These are phyloP conservation scores for Thunnus maccoyii DNA, from an alignment of 2,113 vertebrate genomes.

Conservation along the genomic window DNA sequence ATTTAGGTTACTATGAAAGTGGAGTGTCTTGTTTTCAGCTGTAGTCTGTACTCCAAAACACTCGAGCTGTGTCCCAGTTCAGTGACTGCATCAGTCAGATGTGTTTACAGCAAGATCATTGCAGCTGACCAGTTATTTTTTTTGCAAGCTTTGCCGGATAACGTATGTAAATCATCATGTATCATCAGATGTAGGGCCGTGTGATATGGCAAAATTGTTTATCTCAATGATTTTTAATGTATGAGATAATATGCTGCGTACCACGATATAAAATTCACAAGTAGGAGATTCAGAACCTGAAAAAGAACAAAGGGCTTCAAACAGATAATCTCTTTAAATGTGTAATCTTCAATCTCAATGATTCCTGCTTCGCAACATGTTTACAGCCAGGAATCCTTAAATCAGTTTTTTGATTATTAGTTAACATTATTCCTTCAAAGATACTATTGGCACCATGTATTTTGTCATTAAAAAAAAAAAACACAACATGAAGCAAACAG, in stretches of 20 bases:
- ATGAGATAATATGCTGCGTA: too few relatives aligned
- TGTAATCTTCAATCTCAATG: too few relatives aligned
- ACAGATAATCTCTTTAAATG: neutral
- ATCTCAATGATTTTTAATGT: too few relatives aligned
- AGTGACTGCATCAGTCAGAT: neutral
- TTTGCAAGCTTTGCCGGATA: neutral
- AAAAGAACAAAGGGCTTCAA: neutral
- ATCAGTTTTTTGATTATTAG: neutral
- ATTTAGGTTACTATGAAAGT: conserved; percentile 53
- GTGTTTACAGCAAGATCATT: conserved; percentile 1
- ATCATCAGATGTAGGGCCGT: too few relatives aligned
- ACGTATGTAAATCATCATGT: too few relatives aligned
- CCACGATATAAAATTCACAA: too few relatives aligned
- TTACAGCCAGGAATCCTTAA: neutral
- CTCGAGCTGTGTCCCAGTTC: conserved; percentile 40
- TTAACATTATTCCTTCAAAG: conserved; percentile 1
- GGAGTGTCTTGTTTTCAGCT: conserved; percentile 26
- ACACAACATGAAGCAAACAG: neutral
- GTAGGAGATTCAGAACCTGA: neutral
- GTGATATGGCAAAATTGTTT: too few relatives aligned
- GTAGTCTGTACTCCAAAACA: conserved; percentile 10
- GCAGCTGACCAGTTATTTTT: neutral
- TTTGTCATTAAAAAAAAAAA: neutral
- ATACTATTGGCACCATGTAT: too few relatives aligned
- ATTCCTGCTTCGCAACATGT: neutral